phyloP scores from a whole-genome alignment of 2,113 vertebrate species.

The Tichodroma muraria region DNA sequence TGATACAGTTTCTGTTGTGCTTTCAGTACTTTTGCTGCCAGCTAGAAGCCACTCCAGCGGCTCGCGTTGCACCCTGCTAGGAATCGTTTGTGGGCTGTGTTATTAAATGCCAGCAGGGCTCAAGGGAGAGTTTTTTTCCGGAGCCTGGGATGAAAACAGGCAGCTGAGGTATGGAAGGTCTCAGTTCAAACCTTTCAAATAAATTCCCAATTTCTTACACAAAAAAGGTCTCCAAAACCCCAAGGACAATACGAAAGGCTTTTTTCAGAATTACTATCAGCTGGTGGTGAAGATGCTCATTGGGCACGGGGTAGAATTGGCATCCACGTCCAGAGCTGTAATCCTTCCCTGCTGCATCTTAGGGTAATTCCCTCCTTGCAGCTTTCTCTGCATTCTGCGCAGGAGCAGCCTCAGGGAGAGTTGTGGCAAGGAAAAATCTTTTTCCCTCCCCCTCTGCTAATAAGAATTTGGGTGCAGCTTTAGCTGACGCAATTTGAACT shows the following conservation, averaged over 20 bases:
- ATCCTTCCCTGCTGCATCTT: not conserved
- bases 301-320: fast-evolving
- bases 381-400: not conserved
- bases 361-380: not conserved
- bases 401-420: not conserved
- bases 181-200: not conserved
- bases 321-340: not conserved
- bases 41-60: not conserved
- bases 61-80: not conserved
- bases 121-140: not conserved
- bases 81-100: not conserved
- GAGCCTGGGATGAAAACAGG: not conserved
- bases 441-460: not conserved
- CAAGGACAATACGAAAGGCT: not conserved
- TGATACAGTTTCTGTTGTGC: not conserved
- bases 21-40: not conserved
- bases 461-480: not conserved
- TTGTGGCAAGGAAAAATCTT: not conserved
- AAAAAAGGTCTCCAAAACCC: not conserved
- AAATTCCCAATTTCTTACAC: not conserved
- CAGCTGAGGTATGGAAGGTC: not conserved
- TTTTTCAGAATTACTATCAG: fast-evolving
- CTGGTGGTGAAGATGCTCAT: not conserved
- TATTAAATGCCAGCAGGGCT: not conserved
- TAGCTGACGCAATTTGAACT: not conserved